Base-by-base conservation (phyloP, 2,113 vertebrate genomes). In the Nyctereutes procyonoides region DNA sequence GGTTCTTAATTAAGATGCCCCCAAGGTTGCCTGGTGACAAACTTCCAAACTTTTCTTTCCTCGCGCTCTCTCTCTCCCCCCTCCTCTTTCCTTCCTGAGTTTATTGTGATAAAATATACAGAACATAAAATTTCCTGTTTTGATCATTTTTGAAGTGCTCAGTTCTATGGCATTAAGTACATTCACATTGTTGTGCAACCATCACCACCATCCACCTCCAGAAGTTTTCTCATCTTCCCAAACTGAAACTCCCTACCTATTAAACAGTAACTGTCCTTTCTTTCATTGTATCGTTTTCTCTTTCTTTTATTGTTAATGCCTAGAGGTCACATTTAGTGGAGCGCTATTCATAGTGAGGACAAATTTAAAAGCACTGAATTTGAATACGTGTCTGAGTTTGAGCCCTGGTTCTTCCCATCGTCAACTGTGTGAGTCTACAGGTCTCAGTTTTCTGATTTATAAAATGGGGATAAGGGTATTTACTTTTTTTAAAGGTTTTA, bases 361-460 rank as follows among this genome's bases (percentile, higher is more conserved):
- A 77, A 62, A 76, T 94, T 82, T 55, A 82, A 95, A 93, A 83
- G 73, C 48, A 77, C 35, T 86, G 38, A 77, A 69, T 82, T 95
- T 81, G 38, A 93, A 65, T 35, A 88, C 13, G 48, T 63, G 15
- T 32, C 28, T 91, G 71, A 76, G 14, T 76, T 85, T 76, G 62
- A 89, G n/a, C 12, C 56, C 32, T 88, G 71, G 7, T 26, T 93
- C 76, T 88, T 96, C 71, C 89, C 19, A 93, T 55, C 51, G 43
- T 92, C 88, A 85, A 4, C 55, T 89, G 48, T 67, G 69, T 95
- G 67, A 89, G 28, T 77, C 35, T 74, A 8, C 14, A 69, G 77
- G 53, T 16, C 15, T 96, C 53, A 43, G 69, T 92, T 94, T 98
- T 79, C 80, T 76, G 30, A 63, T 94, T 15, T 95, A 58, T 80